A percentile compares a stretch with the other conserved stretches of the same genome.
These are phyloP conservation scores for Malurus cyaneus DNA, from an alignment of 2,113 vertebrate species.

Conservation along the genomic window DNA sequence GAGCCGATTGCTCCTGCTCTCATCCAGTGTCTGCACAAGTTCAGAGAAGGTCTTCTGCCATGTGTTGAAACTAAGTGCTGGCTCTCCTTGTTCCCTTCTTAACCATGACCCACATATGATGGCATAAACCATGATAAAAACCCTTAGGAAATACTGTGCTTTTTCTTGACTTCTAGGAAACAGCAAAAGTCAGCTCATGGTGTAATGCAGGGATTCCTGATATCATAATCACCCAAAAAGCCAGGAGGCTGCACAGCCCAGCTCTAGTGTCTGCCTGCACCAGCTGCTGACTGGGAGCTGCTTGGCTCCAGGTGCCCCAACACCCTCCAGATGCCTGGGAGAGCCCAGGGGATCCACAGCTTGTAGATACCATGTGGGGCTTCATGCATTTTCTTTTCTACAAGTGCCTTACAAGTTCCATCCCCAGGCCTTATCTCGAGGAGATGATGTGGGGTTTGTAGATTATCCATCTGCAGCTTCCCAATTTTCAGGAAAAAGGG, in stretches of 20 bases:
- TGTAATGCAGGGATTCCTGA: background rate
- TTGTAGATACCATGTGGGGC: background rate
- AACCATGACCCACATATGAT: background rate
- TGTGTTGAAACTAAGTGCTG: background rate
- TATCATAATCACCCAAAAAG: background rate
- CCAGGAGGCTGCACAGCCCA: background rate
- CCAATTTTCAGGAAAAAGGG: background rate
- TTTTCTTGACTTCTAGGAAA: background rate
- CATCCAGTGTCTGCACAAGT: background rate
- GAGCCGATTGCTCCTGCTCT: background rate
- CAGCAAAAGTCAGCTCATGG: background rate
- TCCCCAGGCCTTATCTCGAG: background rate
- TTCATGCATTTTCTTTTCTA: background rate
- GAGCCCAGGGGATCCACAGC: background rate
- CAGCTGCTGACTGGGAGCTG: background rate
- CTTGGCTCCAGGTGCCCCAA: background rate
- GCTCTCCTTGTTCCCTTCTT: background rate
- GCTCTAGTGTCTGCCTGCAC: background rate
- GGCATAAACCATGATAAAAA: background rate
- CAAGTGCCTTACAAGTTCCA: background rate
- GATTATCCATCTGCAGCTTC: background rate
- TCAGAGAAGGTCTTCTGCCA: background rate
- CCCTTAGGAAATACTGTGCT: background rate
- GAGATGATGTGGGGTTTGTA: background rate
- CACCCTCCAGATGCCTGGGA: rapidly evolving